Conservation (phyloP, 1,140 invertebrate species). For the Drosophila watanabei region DNA sequence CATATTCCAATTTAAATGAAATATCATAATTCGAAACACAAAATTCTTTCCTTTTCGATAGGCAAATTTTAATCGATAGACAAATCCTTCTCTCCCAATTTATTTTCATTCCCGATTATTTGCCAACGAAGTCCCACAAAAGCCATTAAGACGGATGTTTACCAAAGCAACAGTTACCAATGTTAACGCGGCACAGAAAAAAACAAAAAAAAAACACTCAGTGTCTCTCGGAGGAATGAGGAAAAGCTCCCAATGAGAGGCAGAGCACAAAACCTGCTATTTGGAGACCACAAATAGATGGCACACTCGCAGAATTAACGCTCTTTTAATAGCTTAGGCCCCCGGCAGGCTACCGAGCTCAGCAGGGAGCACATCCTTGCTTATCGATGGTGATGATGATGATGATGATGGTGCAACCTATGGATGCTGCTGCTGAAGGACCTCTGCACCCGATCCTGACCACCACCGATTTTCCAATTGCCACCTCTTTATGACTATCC, state of each 20-base stretch:
- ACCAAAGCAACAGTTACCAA: constrained; percentile 59
- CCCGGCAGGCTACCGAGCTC: constrained; percentile 11
- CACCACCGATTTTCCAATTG: constrained; percentile 11
- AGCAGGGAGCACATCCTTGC: constrained; percentile 16
- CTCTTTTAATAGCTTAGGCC: constrained; percentile 47
- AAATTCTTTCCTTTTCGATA: not conserved
- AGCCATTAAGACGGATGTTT: constrained; percentile 40
- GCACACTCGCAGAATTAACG: constrained; percentile 41
- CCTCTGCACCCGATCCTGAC: constrained; percentile 31
- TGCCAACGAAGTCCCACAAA: constrained; percentile 9
- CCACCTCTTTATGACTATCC: constrained; percentile 21
- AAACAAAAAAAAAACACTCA: constrained; percentile 9
- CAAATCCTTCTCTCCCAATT: not conserved
- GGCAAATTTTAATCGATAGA: not conserved
- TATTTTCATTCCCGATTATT: constrained; percentile 4
- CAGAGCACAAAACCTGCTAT: constrained; percentile 13
- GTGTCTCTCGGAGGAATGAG: not conserved
- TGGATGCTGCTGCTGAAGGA: constrained; percentile 35
- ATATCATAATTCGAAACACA: no score
- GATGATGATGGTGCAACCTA: constrained; percentile 22
- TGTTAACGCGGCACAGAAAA: constrained; percentile 31
- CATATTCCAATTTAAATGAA: not conserved
- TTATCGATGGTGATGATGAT: constrained; percentile 11
- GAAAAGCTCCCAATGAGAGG: constrained; percentile 22
- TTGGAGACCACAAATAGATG: constrained; percentile 41